A percentile compares a stretch with the other conserved stretches of the same genome.
phyloP scores from a whole-genome alignment of 2,888 invertebrate species.

The Platycheirus albimanus region DNA sequence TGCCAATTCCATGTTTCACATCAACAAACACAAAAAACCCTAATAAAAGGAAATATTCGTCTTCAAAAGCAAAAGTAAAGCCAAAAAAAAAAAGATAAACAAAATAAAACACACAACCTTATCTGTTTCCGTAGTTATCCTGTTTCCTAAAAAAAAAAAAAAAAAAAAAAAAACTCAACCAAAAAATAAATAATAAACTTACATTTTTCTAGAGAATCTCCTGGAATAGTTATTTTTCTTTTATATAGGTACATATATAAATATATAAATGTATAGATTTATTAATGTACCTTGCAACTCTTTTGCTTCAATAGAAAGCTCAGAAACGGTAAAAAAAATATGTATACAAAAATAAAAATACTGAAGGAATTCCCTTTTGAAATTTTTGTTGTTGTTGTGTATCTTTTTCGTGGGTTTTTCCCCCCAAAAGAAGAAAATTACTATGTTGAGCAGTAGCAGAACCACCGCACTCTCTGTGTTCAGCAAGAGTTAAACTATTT shows the following conservation, averaged over 20 bases:
- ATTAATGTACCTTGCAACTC: conserved; percentile 26
- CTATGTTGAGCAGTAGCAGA: conserved; percentile 35
- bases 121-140: conserved; percentile 69
- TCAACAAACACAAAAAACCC: conserved; percentile 28
- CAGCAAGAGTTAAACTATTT: conserved; percentile 61
- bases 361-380: conserved; percentile 39
- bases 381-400: conserved; percentile 17
- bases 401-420: conserved; percentile 22
- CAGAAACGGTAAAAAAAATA: conserved; percentile 9
- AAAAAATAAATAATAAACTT: too few species aligned
- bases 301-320: conserved; percentile 33
- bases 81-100: conserved; percentile 16
- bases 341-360: conserved; percentile 5
- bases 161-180: conserved; percentile 31
- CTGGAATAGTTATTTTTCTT: conserved; percentile 41
- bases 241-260: neutral
- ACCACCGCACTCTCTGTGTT: neutral
- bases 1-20: conserved; percentile 65
- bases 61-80: conserved; percentile 20
- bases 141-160: neutral
- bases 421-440: conserved; percentile 33
- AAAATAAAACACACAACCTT: conserved; percentile 59
- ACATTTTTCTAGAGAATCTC: conserved; percentile 57
- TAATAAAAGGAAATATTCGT: conserved; percentile 16
- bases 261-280: neutral